Conservation (phyloP, 2,113 vertebrate genomes). For the Lethenteron camtschaticum region DNA sequence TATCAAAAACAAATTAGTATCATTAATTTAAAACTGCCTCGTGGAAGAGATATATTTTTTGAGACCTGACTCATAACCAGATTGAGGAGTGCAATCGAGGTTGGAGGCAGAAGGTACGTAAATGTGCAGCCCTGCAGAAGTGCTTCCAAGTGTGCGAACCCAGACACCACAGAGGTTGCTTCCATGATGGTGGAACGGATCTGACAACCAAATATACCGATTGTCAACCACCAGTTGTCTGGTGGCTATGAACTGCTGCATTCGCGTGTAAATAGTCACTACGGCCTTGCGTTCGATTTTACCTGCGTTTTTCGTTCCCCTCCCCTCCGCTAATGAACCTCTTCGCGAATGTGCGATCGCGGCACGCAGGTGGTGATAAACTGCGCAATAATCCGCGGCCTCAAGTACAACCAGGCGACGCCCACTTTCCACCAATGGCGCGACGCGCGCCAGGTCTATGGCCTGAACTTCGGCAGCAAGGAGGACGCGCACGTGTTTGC, state of each 20-base stretch:
- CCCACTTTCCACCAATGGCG: slow-evolving; percentile 76
- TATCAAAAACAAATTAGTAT: too few relatives aligned
- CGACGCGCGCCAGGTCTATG: slow-evolving; percentile 65
- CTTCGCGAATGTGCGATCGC: background rate
- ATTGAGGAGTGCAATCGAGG: too few relatives aligned
- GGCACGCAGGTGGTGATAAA: slow-evolving; percentile 54
- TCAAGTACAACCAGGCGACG: slow-evolving; percentile 78
- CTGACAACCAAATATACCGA: background rate
- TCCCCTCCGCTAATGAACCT: background rate
- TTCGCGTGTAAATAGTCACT: background rate
- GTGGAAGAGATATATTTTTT: too few relatives aligned
- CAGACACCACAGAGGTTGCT: too few relatives aligned
- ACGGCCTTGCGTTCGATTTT: background rate
- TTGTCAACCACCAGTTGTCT: background rate
- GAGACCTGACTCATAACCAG: too few relatives aligned
- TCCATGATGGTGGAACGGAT: too few relatives aligned
- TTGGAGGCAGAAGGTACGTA: too few relatives aligned
- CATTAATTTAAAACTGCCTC: too few relatives aligned
- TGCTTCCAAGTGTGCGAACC: too few relatives aligned
- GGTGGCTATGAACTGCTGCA: background rate
- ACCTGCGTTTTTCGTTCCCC: background rate
- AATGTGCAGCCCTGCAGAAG: too few relatives aligned
- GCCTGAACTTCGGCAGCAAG: slow-evolving; percentile 63
- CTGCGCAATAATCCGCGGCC: slow-evolving; percentile 43
- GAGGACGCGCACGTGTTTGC: slow-evolving; percentile 52